A percentile compares a stretch with the other conserved stretches of the same genome.
Conservation (phyloP, 2,797 vertebrate genomes). For the Alectoris magna region DNA sequence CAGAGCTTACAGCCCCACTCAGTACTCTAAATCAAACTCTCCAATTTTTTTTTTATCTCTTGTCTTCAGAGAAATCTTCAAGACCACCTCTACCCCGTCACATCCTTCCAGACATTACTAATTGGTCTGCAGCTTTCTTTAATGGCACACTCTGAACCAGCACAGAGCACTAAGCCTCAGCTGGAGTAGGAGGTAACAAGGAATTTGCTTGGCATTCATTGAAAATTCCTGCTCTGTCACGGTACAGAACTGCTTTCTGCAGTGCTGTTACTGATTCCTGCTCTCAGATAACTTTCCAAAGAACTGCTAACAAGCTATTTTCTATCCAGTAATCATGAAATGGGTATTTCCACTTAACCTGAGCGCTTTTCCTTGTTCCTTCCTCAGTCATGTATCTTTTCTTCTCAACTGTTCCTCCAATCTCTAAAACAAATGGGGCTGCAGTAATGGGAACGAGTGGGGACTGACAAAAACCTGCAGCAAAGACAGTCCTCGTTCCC, state of each 20-base stretch:
- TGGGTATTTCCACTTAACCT: neutral
- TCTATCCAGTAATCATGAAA: neutral
- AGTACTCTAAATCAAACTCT: neutral
- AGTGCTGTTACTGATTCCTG: neutral
- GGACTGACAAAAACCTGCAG: accelerated
- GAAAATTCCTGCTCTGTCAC: neutral
- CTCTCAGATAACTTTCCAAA: neutral
- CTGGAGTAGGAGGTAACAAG: too few species aligned
- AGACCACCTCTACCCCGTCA: neutral
- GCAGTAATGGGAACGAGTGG: accelerated
- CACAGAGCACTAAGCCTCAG: neutral
- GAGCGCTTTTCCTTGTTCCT: neutral
- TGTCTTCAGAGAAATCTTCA: neutral
- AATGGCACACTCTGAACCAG: accelerated
- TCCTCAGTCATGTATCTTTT: accelerated
- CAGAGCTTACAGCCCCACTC: accelerated
- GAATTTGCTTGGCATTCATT: neutral
- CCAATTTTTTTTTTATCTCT: neutral
- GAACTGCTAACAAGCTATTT: neutral
- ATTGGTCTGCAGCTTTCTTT: neutral
- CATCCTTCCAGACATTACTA: neutral
- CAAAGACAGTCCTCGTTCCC: accelerated
- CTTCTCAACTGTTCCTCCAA: accelerated
- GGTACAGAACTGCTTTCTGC: neutral
- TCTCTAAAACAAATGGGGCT: accelerated